Conservation (phyloP, 2,113 vertebrate genomes). For the Calyptommatus sinebrachiatus region DNA sequence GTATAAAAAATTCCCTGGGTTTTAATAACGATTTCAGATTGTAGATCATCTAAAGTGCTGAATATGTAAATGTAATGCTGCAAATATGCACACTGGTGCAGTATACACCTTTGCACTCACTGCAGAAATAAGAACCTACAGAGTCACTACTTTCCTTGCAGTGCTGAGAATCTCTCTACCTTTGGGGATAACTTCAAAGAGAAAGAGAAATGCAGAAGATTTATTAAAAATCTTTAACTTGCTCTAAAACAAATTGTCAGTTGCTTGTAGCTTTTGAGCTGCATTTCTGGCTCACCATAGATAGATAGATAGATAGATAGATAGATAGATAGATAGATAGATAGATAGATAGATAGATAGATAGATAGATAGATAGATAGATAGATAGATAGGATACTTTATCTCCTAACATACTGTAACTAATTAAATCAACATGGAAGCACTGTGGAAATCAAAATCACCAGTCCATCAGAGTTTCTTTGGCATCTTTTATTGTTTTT, state of each 20-base stretch:
- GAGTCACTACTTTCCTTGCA: background rate
- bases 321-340: no score
- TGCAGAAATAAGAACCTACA: slow-evolving; percentile 4
- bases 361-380: no score
- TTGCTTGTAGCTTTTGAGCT: background rate
- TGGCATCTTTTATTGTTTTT: background rate
- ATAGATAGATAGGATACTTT: no score
- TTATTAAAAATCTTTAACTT: background rate
- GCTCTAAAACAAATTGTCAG: background rate
- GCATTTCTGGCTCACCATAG: background rate
- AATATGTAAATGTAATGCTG: slow-evolving; percentile 1
- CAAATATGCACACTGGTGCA: background rate
- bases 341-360: no score
- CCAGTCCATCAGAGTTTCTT: background rate
- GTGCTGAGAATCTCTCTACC: background rate
- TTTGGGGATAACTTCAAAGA: background rate
- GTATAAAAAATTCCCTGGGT: slow-evolving; percentile 9
- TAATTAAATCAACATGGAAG: background rate
- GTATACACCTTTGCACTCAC: background rate
- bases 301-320: no score
- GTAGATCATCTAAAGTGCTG: background rate
- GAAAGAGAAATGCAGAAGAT: background rate
- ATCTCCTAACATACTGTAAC: no score
- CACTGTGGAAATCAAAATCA: background rate
- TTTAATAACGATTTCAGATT: slow-evolving; percentile 19